Evolutionary conservation across 2,113 vertebrate genomes (phyloP).

Genomic region (Myotis yumanensis): DNA sequence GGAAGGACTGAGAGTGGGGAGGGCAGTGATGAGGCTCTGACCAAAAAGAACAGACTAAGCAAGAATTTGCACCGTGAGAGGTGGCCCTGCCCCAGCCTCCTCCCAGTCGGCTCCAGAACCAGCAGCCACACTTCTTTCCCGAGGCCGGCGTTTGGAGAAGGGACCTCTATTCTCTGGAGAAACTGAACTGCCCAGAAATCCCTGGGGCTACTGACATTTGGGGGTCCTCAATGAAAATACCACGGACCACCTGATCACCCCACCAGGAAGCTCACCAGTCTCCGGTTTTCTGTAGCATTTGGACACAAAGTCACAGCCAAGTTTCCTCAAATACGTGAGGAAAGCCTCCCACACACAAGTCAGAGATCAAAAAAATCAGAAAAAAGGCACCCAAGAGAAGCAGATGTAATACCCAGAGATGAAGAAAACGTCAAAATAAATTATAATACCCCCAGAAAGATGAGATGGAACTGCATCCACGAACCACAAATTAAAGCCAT

Average conservation of each 20-base stretch:
- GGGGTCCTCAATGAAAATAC: neutral
- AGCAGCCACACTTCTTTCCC: neutral
- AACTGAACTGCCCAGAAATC: neutral
- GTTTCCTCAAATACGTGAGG: neutral
- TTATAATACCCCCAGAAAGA: neutral
- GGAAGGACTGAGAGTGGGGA: neutral
- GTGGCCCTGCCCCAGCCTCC: neutral
- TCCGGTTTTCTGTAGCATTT: neutral
- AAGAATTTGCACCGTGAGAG: neutral
- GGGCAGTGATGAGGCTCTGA: neutral
- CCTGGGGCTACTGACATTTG: neutral
- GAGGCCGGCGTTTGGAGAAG: neutral
- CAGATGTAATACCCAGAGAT: neutral
- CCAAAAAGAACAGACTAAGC: no score
- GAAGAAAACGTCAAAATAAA: conserved; percentile 19
- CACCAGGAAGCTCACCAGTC: neutral
- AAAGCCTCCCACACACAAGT: neutral
- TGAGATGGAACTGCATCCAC: neutral
- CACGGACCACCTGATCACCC: neutral
- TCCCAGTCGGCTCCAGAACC: no score
- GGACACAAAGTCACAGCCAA: neutral
- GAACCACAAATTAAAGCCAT: neutral
- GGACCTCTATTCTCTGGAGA: neutral
- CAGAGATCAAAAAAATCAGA: neutral
- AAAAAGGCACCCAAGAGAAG: neutral